phyloP scores from a whole-genome alignment of 2,888 invertebrate genomes.

The Eupsilia transversa region DNA sequence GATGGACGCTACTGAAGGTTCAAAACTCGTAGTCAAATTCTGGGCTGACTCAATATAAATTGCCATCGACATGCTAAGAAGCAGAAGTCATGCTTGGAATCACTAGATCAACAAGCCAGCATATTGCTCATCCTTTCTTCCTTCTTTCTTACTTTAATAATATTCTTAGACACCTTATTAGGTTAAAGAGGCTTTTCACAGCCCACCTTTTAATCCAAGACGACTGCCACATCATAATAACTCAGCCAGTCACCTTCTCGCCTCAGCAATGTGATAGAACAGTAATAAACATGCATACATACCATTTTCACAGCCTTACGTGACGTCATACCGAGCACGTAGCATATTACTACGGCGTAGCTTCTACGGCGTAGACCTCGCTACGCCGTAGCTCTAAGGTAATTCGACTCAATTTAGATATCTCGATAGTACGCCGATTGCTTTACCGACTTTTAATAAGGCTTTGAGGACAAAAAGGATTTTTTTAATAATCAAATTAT shows the following conservation, averaged over 20 bases:
- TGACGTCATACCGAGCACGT: slow-evolving; percentile 60
- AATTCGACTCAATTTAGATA: slow-evolving; percentile 54
- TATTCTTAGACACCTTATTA: slow-evolving; percentile 3
- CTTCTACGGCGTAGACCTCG: slow-evolving; percentile 57
- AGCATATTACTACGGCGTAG: slow-evolving; percentile 65
- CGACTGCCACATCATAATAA: slow-evolving; percentile 30
- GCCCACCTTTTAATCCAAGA: slow-evolving; percentile 31
- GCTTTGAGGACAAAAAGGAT: slow-evolving; percentile 50
- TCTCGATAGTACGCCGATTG: slow-evolving; percentile 44
- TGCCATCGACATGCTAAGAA: no score
- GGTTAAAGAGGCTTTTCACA: background rate
- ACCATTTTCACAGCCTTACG: slow-evolving; percentile 53
- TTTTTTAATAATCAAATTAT: slow-evolving; percentile 59
- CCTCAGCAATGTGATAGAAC: slow-evolving; percentile 42
- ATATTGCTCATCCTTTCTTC: background rate
- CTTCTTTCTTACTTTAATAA: background rate
- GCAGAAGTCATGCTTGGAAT: no score
- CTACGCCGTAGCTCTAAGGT: slow-evolving; percentile 46
- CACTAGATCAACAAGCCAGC: background rate
- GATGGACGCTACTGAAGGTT: no score
- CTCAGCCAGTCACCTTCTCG: slow-evolving; percentile 27
- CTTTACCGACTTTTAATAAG: slow-evolving; percentile 53
- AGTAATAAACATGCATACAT: slow-evolving; percentile 60
- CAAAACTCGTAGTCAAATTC: no score
- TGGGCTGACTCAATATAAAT: no score